Conservation (phyloP, 2,888 invertebrate species). For the Myopa tessellatipennis region DNA sequence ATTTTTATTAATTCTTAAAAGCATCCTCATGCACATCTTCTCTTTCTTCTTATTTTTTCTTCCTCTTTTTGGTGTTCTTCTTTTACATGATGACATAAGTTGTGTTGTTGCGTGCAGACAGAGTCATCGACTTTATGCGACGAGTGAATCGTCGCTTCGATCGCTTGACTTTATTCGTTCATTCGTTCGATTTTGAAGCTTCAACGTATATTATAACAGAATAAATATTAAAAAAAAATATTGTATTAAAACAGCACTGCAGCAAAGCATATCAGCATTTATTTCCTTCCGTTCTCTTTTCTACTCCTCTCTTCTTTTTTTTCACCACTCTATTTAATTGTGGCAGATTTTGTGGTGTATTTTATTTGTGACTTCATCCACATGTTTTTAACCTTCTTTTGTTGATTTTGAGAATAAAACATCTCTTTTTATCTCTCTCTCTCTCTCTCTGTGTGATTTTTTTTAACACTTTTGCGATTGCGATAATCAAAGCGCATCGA, state of each 20-base stretch:
- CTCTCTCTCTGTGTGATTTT: neutral
- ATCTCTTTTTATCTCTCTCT: neutral
- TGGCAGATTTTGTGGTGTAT: no score
- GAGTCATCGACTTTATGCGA: neutral
- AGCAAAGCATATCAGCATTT: no score
- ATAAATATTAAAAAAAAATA: no score
- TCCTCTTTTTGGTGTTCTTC: neutral
- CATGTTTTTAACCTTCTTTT: slow-evolving; percentile 8
- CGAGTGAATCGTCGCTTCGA: no score
- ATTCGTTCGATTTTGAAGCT: neutral
- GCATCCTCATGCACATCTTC: no score
- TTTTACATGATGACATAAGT: slow-evolving; percentile 23
- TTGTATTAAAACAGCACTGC: no score
- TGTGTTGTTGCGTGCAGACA: slow-evolving; percentile 13
- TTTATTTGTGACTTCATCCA: neutral
- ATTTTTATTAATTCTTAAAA: no score
- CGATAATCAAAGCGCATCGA: slow-evolving; percentile 12
- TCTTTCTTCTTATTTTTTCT: no score
- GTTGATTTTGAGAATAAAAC: neutral
- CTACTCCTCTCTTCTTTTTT: no score
- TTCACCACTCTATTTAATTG: no score
- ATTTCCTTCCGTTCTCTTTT: neutral
- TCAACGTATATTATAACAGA: no score
- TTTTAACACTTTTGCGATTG: neutral
- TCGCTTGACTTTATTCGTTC: no score